These are phyloP conservation scores for Semicossyphus pulcher DNA, from an alignment of 2,113 vertebrate species.

Conservation along the genomic window DNA sequence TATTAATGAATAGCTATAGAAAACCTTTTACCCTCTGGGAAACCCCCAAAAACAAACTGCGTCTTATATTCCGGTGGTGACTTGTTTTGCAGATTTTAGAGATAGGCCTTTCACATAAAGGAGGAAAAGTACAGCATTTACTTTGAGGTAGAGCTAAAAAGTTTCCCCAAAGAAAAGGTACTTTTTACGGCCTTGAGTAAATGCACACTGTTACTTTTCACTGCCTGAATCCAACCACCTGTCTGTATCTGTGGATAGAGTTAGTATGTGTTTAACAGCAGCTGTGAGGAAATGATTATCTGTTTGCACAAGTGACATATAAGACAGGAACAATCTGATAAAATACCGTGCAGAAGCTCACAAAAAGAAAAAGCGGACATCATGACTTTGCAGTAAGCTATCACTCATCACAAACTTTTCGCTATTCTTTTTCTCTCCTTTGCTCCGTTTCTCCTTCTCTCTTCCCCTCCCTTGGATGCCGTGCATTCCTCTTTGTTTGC, in stretches of 20 bases:
- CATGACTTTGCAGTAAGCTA: slow-evolving; percentile 57
- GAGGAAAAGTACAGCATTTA: too few species aligned
- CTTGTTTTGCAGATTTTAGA: too few species aligned
- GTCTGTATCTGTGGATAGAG: not conserved
- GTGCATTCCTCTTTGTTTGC: slow-evolving; percentile 91
- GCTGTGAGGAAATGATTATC: slow-evolving; percentile 25
- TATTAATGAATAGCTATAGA: too few species aligned
- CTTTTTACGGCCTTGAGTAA: not conserved
- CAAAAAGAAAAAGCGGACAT: slow-evolving; percentile 34
- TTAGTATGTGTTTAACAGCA: not conserved
- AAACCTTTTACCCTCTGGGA: too few species aligned
- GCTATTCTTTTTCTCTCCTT: slow-evolving; percentile 59
- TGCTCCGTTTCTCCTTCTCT: slow-evolving; percentile 60
- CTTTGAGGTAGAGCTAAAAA: too few species aligned
- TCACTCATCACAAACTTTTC: slow-evolving; percentile 60
- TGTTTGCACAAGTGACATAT: slow-evolving; percentile 3
- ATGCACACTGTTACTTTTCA: not conserved
- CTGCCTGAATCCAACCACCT: not conserved
- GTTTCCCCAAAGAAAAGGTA: not conserved
- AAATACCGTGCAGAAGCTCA: slow-evolving; percentile 5
- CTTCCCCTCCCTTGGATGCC: slow-evolving; percentile 80
- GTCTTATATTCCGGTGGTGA: too few species aligned
- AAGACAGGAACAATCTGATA: slow-evolving; percentile 13
- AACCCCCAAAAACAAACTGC: too few species aligned
- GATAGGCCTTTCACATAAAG: too few species aligned